Percentiles rank a stretch among this genome's conserved stretches.
Conservation (phyloP, 2,797 vertebrate species). For the Toxotes lorentzi region DNA sequence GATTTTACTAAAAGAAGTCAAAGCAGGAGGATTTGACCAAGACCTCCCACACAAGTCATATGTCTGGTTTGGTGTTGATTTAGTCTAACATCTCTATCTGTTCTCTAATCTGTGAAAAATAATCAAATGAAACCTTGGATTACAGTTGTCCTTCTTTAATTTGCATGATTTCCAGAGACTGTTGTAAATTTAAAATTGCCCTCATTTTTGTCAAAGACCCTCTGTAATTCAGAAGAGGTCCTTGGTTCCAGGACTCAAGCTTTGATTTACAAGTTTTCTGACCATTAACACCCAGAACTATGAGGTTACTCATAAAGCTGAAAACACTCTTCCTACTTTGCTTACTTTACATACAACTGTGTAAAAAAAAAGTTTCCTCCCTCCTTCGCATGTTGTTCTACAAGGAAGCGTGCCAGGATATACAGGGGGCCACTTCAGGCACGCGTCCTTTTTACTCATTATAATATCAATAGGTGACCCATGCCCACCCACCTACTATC, state of each 20-base stretch:
- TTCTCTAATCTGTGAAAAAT: not conserved
- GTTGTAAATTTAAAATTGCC: not conserved
- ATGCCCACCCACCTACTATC: conserved; percentile 9
- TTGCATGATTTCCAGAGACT: not conserved
- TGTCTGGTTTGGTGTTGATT: not conserved
- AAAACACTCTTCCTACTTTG: not conserved
- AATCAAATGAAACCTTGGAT: not conserved
- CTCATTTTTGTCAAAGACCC: not conserved
- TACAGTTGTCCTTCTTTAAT: not conserved
- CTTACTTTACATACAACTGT: conserved; percentile 10
- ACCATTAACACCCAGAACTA: not conserved
- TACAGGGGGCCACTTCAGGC: conserved; percentile 66
- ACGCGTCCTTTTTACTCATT: conserved; percentile 78
- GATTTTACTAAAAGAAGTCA: not conserved
- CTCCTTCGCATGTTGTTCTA: conserved; percentile 38
- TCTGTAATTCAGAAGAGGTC: not conserved
- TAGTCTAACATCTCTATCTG: not conserved
- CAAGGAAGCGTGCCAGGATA: conserved; percentile 64
- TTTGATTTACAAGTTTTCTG: not conserved
- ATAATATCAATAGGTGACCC: conserved; percentile 67
- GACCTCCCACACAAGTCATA: no score
- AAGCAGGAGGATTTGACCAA: not conserved
- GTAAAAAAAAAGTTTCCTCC: conserved; percentile 19
- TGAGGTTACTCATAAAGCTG: no score
- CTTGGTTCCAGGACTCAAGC: not conserved